phyloP scores from a whole-genome alignment of 2,888 invertebrate species.

The Clunio marinus region DNA sequence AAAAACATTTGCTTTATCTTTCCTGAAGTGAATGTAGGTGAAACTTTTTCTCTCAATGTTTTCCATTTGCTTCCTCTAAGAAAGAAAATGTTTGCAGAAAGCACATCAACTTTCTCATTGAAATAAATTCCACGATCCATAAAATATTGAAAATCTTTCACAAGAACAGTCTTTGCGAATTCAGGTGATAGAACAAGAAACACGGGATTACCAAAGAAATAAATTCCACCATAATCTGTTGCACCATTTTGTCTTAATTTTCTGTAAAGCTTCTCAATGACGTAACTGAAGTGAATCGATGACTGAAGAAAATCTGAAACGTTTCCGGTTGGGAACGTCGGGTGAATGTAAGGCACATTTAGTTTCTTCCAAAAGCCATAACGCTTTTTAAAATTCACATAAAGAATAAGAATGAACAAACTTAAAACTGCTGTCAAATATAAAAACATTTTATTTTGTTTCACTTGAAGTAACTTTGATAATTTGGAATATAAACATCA shows the following conservation, averaged over 20 bases:
- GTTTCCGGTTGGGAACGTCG: constrained; percentile 13
- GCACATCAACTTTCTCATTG: constrained; percentile 12
- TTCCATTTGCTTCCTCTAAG: constrained; percentile 30
- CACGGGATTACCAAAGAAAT: constrained; percentile 25
- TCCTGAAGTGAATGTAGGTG: constrained; percentile 28
- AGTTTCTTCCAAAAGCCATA: constrained; percentile 31
- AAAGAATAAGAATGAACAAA: not conserved
- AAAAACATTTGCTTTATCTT: constrained; percentile 34
- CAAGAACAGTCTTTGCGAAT: constrained; percentile 19
- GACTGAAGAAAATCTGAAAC: not conserved
- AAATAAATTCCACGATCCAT: constrained; percentile 29
- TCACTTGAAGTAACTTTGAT: no score
- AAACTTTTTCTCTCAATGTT: constrained; percentile 21
- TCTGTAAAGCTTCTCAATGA: constrained; percentile 19
- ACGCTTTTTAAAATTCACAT: not conserved
- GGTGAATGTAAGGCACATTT: not conserved
- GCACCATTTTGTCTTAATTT: not conserved
- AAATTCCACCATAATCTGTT: constrained; percentile 15
- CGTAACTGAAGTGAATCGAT: constrained; percentile 19
- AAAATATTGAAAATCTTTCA: constrained; percentile 29
- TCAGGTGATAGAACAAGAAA: not conserved
- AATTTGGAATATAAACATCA: no score
- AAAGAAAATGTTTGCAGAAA: constrained; percentile 22
- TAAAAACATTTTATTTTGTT: not conserved
- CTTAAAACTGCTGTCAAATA: not conserved